A percentile compares a stretch with the other conserved stretches of the same genome.
phyloP scores from a whole-genome alignment of 2,797 vertebrate species.

The Poecilia gillii region DNA sequence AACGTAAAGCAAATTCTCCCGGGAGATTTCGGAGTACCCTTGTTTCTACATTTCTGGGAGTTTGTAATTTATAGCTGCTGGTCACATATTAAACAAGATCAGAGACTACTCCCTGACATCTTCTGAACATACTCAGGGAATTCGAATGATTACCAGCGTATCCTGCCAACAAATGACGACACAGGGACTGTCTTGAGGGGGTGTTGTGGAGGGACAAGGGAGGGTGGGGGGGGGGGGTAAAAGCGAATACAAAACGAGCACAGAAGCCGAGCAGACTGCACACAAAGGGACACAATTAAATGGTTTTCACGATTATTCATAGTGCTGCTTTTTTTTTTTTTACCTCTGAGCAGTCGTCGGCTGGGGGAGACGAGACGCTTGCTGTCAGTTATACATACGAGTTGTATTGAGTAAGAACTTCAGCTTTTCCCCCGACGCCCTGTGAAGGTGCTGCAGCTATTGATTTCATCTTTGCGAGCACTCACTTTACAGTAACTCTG shows the following conservation, averaged over 20 bases:
- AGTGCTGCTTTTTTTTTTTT: slow-evolving; percentile 45
- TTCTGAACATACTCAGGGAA: slow-evolving; percentile 79
- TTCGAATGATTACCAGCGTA: slow-evolving; percentile 79
- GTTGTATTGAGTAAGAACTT: slow-evolving; percentile 51
- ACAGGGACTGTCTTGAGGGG: slow-evolving; percentile 71
- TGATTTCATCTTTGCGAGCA: slow-evolving; percentile 67
- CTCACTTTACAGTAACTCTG: slow-evolving; percentile 61
- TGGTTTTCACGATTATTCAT: slow-evolving; percentile 74
- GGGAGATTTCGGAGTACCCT: slow-evolving; percentile 74
- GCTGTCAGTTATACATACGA: slow-evolving; percentile 61
- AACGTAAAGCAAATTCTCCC: slow-evolving; percentile 63
- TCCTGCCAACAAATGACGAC: slow-evolving; percentile 80
- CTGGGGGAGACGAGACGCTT: slow-evolving; percentile 60
- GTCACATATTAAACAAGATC: slow-evolving; percentile 84
- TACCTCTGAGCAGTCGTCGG: slow-evolving; percentile 63
- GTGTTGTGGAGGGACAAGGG: slow-evolving; percentile 59
- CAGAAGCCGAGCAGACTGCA: slow-evolving; percentile 47
- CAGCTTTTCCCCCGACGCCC: slow-evolving; percentile 57
- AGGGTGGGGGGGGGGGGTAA: neutral
- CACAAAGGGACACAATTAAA: slow-evolving; percentile 78
- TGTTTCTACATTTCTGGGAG: slow-evolving; percentile 81
- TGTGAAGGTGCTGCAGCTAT: slow-evolving; percentile 62
- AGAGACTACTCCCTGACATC: slow-evolving; percentile 80
- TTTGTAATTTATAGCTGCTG: slow-evolving; percentile 83
- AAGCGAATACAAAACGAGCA: slow-evolving; percentile 62